Conservation (phyloP, 2,888 invertebrate species). For the Gnatocerus cornutus region DNA sequence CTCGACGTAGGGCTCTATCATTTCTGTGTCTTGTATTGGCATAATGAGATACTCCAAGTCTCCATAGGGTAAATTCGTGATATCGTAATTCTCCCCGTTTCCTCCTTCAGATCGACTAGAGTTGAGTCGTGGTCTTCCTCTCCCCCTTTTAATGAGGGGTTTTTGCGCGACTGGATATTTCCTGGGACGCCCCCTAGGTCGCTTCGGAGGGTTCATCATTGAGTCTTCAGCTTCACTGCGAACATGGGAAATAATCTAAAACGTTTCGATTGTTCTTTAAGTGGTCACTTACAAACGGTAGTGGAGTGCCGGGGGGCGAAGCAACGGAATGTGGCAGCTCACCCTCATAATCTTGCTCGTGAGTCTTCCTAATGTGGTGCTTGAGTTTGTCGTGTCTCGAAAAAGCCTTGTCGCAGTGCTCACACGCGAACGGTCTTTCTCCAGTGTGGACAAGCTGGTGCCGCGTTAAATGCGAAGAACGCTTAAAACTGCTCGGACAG, state of each 20-base stretch:
- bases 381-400: slow-evolving; percentile 83
- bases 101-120: slow-evolving; percentile 34
- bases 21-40: slow-evolving; percentile 49
- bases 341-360: slow-evolving; percentile 67
- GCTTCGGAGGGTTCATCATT: slow-evolving; percentile 21
- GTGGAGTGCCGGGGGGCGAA: slow-evolving; percentile 19
- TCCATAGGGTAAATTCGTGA: slow-evolving; percentile 63
- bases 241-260: slow-evolving; percentile 42
- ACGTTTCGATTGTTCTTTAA: too few species aligned
- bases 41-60: slow-evolving; percentile 62
- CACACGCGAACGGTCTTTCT: slow-evolving; percentile 81
- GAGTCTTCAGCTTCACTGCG: slow-evolving; percentile 33
- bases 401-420: slow-evolving; percentile 81
- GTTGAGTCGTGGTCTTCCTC: slow-evolving; percentile 61
- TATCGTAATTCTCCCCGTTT: slow-evolving; percentile 59
- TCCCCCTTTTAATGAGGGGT: slow-evolving; percentile 59
- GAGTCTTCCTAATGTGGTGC: slow-evolving; percentile 78
- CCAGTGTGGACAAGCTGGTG: slow-evolving; percentile 83
- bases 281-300: slow-evolving; percentile 32
- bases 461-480: slow-evolving; percentile 80
- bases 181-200: slow-evolving; percentile 49
- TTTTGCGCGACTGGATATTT: slow-evolving; percentile 53
- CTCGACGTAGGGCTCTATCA: slow-evolving; percentile 63
- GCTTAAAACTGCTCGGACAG: slow-evolving; percentile 75
- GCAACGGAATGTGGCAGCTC: slow-evolving; percentile 7